Evolutionary conservation across 2,888 invertebrate species (phyloP).

Genomic region (Fabriciana adippe): DNA sequence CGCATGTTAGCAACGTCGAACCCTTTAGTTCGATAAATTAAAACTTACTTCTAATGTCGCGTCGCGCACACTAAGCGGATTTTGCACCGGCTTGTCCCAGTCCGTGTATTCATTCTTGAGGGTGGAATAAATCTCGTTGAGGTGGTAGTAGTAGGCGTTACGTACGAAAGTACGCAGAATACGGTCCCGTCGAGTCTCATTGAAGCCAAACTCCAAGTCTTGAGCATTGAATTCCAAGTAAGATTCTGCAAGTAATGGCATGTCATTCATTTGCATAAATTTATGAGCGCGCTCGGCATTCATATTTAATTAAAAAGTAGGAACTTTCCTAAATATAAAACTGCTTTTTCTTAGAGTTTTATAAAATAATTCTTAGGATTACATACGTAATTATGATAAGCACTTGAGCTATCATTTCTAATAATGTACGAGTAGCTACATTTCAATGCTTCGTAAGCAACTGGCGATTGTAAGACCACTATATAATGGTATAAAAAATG

Average conservation of each 20-base stretch:
- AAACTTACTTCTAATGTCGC: slow-evolving; percentile 86
- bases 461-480: no score
- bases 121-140: slow-evolving; percentile 97
- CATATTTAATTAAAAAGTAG: slow-evolving; percentile 48
- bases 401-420: no score
- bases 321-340: slow-evolving; percentile 26
- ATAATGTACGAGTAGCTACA: no score
- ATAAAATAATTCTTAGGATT: slow-evolving; percentile 8
- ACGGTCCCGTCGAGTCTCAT: slow-evolving; percentile 92
- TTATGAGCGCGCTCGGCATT: slow-evolving; percentile 49
- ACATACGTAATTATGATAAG: background rate
- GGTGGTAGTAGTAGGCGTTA: slow-evolving; percentile 96
- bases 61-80: slow-evolving; percentile 92
- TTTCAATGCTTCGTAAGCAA: no score
- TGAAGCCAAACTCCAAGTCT: slow-evolving; percentile 95
- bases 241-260: slow-evolving; percentile 84
- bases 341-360: slow-evolving; percentile 16
- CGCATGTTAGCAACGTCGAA: background rate
- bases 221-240: slow-evolving; percentile 91
- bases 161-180: slow-evolving; percentile 95
- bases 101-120: slow-evolving; percentile 97
- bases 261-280: slow-evolving; percentile 66
- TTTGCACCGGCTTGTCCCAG: slow-evolving; percentile 95
- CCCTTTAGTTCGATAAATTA: slow-evolving; percentile 18
- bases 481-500: no score